Evolutionary conservation across 2,888 invertebrate genomes (phyloP), one percentile per base, ranked within the genome.

Genomic region (Stomorhina lunata): DNA sequence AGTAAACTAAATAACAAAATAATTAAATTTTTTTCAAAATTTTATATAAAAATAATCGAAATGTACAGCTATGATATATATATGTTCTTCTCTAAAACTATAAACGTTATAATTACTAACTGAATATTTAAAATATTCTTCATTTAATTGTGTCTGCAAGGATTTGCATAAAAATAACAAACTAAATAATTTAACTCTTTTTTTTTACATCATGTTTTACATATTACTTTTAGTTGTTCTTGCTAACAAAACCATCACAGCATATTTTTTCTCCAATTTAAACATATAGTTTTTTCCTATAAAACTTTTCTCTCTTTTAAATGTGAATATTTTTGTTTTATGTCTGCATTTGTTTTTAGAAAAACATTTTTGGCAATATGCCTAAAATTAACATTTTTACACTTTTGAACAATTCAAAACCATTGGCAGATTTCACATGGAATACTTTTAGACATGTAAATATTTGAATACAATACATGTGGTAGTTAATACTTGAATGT

Each of bases 311-410:
- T 37, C 37, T 37, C 37, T 12, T 12, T 37, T 37, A 4, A 37
- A 37, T 12, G 37, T 37, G 12, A 10, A 4, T n/a, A 0, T 37
- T 37, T 37, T 37, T 37, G n/a, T 37, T 37, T 37, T 37, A n/a
- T 37, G 37, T 37, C 37, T 37, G 37, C 12, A 10, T 1, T 22
- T 50, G 66, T 66, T 50, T 50, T 50, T 50, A 66, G 66, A 48
- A 50, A 66, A 66, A 45, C 34, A 20, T 75, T 81, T 75, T 72
- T 82, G 82, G 78, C 82, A 71, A 79, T 53, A 71, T 82, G 82
- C 82, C 78, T 59, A 75, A 75, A 82, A 82, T 75, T 65, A 66
- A 75, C 40, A 71, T 82, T 79, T 79, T 69, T 78, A 81, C 68
- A 81, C 77, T 77, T 61, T 57, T 55, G 34, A 27, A 32, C 68